Evolutionary conservation across 1,140 invertebrate genomes (phyloP), one percentile per base, ranked within the genome.

Genomic region (Cotesia chilonis): DNA sequence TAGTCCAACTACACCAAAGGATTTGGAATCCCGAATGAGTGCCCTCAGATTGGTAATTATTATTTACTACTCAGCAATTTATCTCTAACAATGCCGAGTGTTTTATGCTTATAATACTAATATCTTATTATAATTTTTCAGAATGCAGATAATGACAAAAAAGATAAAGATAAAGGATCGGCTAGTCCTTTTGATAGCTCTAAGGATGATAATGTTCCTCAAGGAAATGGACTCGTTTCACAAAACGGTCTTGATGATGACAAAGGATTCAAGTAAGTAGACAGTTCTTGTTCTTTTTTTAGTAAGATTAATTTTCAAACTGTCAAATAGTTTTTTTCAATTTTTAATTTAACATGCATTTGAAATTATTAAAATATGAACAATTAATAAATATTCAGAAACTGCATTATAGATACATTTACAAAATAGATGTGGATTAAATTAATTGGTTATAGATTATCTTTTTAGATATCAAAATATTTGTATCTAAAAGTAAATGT

Each of bases 221-320:
- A 93, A 80, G 91, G 93, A 82, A 98, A 98, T 86, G 96, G 96
- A 64, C 89, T 96, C 73, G 90, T 91, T 71, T 90, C 90, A 51
- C 86, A 87, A 79, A 90, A 90, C 82, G 89, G 89, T 77, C 88
- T 91, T 72, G 95, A 97, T 78, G 96, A 98, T 79, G 94, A 95
- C 79, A 95, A 95, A 88, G 93, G 92, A 73, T 96, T 95, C 85
- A 96, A 96, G 95, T 97, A 84, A 93, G 94, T 93, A 80, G 74
- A 52, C 63, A 69, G 37, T 57, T 59, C 37, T 57, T 59, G 6
- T 55, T 14, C 12, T 4, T 12, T 35, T 14, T 6, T 55, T 55
- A 14, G 12, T 17, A 55, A 14, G n/a, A 55, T 10, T 65, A n/a
- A 7, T 55, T 57, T 9, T 57, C 5, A n/a, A 14, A 57, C 7